Conservation (phyloP, 2,888 invertebrate genomes). For the Taenaris catops region DNA sequence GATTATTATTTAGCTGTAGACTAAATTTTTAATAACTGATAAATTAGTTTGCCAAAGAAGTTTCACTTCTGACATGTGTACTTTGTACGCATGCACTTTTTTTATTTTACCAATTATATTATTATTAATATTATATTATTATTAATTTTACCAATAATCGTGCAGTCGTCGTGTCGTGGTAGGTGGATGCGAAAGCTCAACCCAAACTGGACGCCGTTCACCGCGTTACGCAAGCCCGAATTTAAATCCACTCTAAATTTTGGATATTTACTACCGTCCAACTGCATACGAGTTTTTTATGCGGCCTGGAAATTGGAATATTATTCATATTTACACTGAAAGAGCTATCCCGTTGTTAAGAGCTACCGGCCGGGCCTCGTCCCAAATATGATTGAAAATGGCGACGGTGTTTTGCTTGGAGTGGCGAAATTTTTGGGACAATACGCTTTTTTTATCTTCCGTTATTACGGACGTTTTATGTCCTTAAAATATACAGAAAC, state of each 20-base stretch:
- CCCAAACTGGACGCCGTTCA: constrained; percentile 4
- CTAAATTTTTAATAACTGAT: too few relatives aligned
- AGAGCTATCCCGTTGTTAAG: constrained; percentile 10
- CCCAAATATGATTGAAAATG: constrained; percentile 10
- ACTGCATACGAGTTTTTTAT: constrained; percentile 14
- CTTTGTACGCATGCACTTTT: too few relatives aligned
- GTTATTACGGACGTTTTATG: too few relatives aligned
- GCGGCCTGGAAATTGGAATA: constrained; percentile 11
- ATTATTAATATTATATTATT: too few relatives aligned
- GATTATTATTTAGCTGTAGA: too few relatives aligned
- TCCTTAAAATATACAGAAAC: too few relatives aligned
- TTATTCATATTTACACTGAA: constrained; percentile 12
- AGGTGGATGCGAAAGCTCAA: not conserved
- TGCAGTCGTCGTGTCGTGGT: not conserved
- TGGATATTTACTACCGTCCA: constrained; percentile 13
- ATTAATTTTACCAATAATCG: not conserved
- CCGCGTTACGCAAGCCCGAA: constrained; percentile 6
- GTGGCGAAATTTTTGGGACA: constrained; percentile 6
- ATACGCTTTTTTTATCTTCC: constrained; percentile 4
- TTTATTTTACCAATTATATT: too few relatives aligned
- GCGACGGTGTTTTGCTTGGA: constrained; percentile 6
- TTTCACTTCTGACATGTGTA: too few relatives aligned
- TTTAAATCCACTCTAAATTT: constrained; percentile 15
- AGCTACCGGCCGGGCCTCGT: constrained; percentile 2
- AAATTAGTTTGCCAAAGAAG: too few relatives aligned